phyloP scores from a whole-genome alignment of 2,113 vertebrate species.

The Xiphophorus hellerii region DNA sequence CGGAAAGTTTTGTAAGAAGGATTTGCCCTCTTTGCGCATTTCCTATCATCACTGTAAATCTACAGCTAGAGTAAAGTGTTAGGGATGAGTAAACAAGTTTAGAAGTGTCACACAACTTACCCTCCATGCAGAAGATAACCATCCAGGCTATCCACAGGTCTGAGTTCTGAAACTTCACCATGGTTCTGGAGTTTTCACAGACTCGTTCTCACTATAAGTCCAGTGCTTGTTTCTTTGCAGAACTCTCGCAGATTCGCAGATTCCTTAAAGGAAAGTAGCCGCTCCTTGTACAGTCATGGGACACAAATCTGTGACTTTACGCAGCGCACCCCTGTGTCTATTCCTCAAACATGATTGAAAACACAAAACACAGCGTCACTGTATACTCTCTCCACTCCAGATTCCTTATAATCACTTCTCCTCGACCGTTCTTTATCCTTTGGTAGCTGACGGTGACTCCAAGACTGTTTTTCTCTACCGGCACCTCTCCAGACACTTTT shows the following conservation, averaged over 20 bases:
- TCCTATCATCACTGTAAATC: neutral
- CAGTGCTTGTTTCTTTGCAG: slow-evolving; percentile 1
- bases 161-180: slow-evolving; percentile 82
- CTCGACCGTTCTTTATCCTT: slow-evolving; percentile 15
- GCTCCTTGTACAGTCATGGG: slow-evolving; percentile 17
- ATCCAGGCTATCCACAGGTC: slow-evolving; percentile 85
- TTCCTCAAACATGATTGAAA: neutral
- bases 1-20: neutral
- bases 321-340: slow-evolving; percentile 28
- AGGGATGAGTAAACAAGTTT: slow-evolving; percentile 7
- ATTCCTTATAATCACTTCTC: slow-evolving; percentile 12
- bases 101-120: slow-evolving; percentile 62
- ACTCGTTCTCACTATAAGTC: slow-evolving; percentile 29
- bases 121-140: slow-evolving; percentile 78
- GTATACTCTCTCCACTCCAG: slow-evolving; percentile 16
- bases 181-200: slow-evolving; percentile 54
- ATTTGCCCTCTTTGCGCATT: too few species aligned
- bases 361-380: slow-evolving; percentile 23
- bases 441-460: slow-evolving; percentile 31
- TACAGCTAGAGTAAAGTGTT: neutral
- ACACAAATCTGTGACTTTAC: slow-evolving; percentile 30
- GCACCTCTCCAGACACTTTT: slow-evolving; percentile 33
- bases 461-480: slow-evolving; percentile 11
- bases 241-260: slow-evolving; percentile 42
- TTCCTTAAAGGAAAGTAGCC: slow-evolving; percentile 45